These are phyloP conservation scores for Spialia ferax DNA, from an alignment of 2,888 invertebrate genomes.

Conservation along the genomic window DNA sequence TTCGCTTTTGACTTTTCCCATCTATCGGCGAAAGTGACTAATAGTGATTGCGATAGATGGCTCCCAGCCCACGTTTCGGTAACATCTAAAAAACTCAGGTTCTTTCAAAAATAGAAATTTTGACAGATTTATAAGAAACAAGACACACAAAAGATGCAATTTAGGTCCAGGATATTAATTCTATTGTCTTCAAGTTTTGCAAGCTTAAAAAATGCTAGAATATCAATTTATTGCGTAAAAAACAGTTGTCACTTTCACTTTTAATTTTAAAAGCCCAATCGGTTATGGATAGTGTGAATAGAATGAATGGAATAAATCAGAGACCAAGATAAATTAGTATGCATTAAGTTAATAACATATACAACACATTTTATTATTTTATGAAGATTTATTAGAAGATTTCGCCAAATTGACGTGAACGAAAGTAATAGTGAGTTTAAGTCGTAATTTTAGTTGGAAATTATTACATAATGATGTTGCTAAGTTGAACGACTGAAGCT, in stretches of 20 bases:
- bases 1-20: too few species aligned
- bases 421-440: constrained; percentile 21
- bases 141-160: background rate
- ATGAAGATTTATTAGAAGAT: constrained; percentile 31
- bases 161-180: constrained; percentile 1
- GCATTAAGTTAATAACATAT: constrained; percentile 8
- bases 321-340: background rate
- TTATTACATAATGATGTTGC: constrained; percentile 5
- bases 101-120: constrained; percentile 1
- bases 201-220: background rate
- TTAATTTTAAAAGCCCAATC: background rate
- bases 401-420: constrained; percentile 24
- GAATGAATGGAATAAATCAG: background rate
- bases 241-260: background rate
- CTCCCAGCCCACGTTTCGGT: background rate
- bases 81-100: background rate
- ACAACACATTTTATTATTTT: constrained; percentile 24
- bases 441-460: constrained; percentile 3
- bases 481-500: too few species aligned
- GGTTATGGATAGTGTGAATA: background rate
- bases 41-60: background rate
- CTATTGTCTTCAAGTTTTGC: background rate
- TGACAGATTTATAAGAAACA: background rate
- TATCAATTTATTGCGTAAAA: background rate
- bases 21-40: background rate